phyloP scores from a whole-genome alignment of 2,888 invertebrate genomes.

The Autographa pulchrina region DNA sequence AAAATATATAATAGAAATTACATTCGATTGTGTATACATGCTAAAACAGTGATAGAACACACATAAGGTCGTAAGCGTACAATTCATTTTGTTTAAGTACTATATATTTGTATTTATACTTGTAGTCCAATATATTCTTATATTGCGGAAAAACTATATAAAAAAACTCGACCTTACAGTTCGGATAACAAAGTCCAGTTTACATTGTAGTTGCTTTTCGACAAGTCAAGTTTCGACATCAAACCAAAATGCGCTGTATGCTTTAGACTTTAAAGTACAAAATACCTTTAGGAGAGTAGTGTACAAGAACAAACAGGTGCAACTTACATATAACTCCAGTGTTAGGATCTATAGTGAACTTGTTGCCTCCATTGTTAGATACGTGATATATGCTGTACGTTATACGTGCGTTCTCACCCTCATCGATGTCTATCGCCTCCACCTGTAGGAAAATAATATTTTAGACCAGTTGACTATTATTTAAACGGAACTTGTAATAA shows the following conservation, averaged over 20 bases:
- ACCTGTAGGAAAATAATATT: conserved; percentile 81
- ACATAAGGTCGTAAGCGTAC: neutral
- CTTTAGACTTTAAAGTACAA: neutral
- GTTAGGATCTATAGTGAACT: conserved; percentile 94
- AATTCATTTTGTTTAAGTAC: neutral
- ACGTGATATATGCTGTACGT: conserved; percentile 96
- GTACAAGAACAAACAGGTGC: conserved; percentile 32
- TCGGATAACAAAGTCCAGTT: neutral
- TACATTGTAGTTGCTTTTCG: neutral
- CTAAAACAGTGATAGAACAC: conserved; percentile 12
- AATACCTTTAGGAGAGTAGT: conserved; percentile 7
- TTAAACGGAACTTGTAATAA: no score
- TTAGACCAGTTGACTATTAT: no score
- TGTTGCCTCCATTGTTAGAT: conserved; percentile 96
- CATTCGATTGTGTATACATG: conserved; percentile 6
- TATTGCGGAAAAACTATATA: neutral
- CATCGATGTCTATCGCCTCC: conserved; percentile 95
- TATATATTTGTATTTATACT: no score
- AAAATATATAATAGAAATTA: neutral
- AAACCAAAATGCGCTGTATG: neutral
- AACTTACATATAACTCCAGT: conserved; percentile 92
- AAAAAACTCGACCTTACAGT: neutral
- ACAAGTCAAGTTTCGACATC: neutral
- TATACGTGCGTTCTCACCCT: conserved; percentile 94
- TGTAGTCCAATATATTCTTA: no score